A percentile compares a stretch with the other conserved stretches of the same genome.
phyloP scores from a whole-genome alignment of 1,140 invertebrate species.

The Orius insidiosus region DNA sequence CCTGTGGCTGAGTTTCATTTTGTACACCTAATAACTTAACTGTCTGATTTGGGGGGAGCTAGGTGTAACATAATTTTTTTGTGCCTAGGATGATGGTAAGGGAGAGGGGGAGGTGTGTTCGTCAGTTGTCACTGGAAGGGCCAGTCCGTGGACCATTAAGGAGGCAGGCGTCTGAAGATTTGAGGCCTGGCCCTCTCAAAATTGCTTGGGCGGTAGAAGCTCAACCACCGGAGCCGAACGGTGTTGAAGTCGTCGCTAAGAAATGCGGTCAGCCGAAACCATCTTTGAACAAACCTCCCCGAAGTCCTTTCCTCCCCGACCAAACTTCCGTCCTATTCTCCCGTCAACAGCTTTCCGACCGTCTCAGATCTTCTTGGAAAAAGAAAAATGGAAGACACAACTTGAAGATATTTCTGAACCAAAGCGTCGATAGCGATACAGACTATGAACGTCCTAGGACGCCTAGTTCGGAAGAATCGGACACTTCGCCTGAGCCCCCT shows the following conservation, averaged over 20 bases:
- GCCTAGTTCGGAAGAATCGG: not conserved
- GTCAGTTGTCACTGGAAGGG: conserved; percentile 9
- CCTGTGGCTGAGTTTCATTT: too few relatives aligned
- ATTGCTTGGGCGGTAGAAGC: not conserved
- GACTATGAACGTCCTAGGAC: not conserved
- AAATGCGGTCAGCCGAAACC: conserved; percentile 13
- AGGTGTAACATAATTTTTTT: not conserved
- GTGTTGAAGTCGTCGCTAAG: conserved; percentile 7
- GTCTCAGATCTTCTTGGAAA: conserved; percentile 8
- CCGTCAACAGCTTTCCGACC: conserved; percentile 4
- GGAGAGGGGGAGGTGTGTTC: conserved; percentile 2
- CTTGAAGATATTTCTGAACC: conserved; percentile 11
- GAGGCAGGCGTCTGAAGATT: conserved; percentile 5
- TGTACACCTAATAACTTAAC: too few relatives aligned
- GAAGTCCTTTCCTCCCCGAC: not conserved
- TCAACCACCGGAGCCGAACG: not conserved
- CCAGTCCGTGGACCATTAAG: not conserved
- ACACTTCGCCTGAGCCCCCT: not conserved
- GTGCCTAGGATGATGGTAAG: conserved; percentile 10
- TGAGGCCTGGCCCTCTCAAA: not conserved
- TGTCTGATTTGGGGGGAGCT: too few relatives aligned
- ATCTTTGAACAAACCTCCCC: not conserved
- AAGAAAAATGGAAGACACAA: conserved; percentile 10
- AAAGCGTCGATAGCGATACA: conserved; percentile 2
- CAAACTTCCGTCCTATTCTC: conserved; percentile 1